Evolutionary conservation across 2,888 invertebrate genomes (phyloP), one percentile per base, ranked within the genome.

Genomic region (Hypsopygia costalis): DNA sequence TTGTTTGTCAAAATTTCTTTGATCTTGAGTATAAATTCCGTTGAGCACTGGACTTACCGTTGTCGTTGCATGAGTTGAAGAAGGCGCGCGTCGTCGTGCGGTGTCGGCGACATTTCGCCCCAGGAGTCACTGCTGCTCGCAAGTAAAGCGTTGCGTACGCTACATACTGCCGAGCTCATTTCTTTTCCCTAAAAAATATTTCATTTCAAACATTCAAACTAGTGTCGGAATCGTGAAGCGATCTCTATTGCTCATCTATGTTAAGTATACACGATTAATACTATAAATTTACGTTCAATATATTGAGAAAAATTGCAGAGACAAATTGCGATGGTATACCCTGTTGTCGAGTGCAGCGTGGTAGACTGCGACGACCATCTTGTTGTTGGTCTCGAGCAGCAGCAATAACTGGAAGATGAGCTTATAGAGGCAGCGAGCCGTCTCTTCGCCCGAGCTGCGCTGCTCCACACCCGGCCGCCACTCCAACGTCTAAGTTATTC

Each of bases 401-500:
- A 98, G 86, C 29, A 98, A 87, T 41, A 98, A 89, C 73, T 99
- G 98, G 77, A 98, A 98, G 34, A 87, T 79, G 8, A 98, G 90
- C 74, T 97, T 97, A 81, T 98, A 98, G 11, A 98, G 89, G 39
- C 95, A 93, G 50, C 95, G 93, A 8, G 96, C 97, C 38, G 97
- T 89, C 62, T 98, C 97, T 62, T 98, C 98, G 41, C 94, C 91
- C 0, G 94, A 92, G 1, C 95, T 94, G 62, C 96, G 96, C 0
- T 96, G 92, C 95, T 94, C 62, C 95, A 96, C 0, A 95, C 92
- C 34, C n/a, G 28, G 29, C 96, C 0, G 96, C 92, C 36, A 95
- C 75, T 98, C 96, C 65, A 94, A 88, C 65, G 93, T 94, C 95
- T 95, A 67, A 1, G 66, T 70, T 40, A 42, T 3, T 5, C 3